Evolutionary conservation across 2,888 invertebrate species (phyloP).

Genomic region (Priocnemis perturbator): DNA sequence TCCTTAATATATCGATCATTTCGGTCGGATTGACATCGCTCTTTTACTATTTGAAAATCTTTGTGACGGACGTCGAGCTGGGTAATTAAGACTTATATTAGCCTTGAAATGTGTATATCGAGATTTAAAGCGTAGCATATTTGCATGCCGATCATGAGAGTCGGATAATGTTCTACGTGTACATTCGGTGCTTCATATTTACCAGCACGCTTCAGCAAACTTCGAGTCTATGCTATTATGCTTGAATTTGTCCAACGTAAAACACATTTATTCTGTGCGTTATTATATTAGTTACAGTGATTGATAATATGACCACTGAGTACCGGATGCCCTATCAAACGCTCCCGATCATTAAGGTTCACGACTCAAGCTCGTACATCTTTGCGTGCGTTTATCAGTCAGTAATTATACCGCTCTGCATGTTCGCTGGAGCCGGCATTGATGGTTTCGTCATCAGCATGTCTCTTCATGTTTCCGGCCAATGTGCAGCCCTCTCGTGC

Average conservation of each 20-base stretch:
- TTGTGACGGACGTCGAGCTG: not conserved
- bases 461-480: conserved; percentile 39
- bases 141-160: not conserved
- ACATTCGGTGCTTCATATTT: not conserved
- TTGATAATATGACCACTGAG: no score
- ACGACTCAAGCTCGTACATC: conserved; percentile 6
- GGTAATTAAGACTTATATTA: not conserved
- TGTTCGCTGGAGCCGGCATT: conserved; percentile 23
- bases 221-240: no score
- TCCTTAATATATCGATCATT: not conserved
- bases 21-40: not conserved
- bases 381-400: conserved; percentile 13
- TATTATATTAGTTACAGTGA: not conserved
- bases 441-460: conserved; percentile 27
- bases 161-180: not conserved
- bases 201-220: not conserved
- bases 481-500: conserved; percentile 26
- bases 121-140: not conserved
- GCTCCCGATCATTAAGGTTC: not conserved
- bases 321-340: not conserved
- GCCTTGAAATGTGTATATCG: no score
- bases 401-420: not conserved
- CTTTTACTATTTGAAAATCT: not conserved
- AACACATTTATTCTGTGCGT: not conserved
- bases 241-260: no score